Evolutionary conservation across 2,797 vertebrate genomes (phyloP), one percentile per base, ranked within the genome.

Genomic region (Gallirallus australis): DNA sequence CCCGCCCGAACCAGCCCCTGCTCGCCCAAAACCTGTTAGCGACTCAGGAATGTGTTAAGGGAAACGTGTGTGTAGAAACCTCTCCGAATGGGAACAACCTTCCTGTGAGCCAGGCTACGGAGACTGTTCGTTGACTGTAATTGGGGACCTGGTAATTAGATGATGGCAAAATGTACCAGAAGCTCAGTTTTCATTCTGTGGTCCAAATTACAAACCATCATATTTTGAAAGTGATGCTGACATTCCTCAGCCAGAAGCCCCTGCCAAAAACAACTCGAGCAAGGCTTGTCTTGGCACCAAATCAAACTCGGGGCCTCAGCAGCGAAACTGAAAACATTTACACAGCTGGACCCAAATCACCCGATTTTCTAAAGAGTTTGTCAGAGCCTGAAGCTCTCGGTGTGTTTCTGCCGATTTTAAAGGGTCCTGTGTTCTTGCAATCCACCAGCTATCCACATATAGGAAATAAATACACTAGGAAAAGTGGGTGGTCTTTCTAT

Each of bases 321-420:
- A 98, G 98, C 98, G 98, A 99, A 99, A 99, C 98, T 98, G 97
- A 99, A 99, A 99, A 99, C 99, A 99, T 99, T 99, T 99, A 99
- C 99, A 99, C 99, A 99, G 99, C 99, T 99, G 99, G 99, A 98
- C 98, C 98, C 98, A 98, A 98, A 98, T 98, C 98, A 97, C 98
- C 98, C 98, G 97, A 93, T 98, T 98, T 97, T 98, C 98, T 98
- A 96, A 96, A 93, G 98, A 97, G 96, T 96, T 96, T 98, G 98
- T 98, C 98, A 98, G 98, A 96, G 92, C 96, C 95, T 82, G 93
- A 92, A 97, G 94, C 90, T 95, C 97, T 94, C 3, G 15, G 97
- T 89, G 37, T 96, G 86, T 94, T 94, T 86, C 87, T 95, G 96
- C 95, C 91, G 54, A 76, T 91, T 97, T 97, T 98, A 97, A 98